Conservation (phyloP, 2,888 invertebrate species). For the Parnassius apollo region DNA sequence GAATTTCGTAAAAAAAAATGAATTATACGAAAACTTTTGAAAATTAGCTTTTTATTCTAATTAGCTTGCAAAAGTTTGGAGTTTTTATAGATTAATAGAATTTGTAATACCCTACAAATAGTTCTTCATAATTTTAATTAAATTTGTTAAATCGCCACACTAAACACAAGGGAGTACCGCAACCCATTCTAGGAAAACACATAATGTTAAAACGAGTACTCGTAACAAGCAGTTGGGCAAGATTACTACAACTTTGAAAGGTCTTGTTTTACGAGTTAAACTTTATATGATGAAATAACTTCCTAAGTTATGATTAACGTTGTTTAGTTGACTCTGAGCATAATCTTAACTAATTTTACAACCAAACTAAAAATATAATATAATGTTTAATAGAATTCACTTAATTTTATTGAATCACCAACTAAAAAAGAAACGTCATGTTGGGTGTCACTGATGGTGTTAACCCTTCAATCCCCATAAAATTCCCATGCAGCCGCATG, state of each 20-base stretch:
- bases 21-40: too few species aligned
- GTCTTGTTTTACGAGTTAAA: slow-evolving; percentile 28
- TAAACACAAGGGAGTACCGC: not conserved
- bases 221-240: slow-evolving; percentile 22
- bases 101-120: too few species aligned
- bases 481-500: too few species aligned
- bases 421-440: too few species aligned
- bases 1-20: too few species aligned
- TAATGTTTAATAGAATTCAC: too few species aligned
- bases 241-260: slow-evolving; percentile 24
- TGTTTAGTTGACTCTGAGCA: slow-evolving; percentile 21
- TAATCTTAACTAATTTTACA: slow-evolving; percentile 15
- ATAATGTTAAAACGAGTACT: slow-evolving; percentile 18
- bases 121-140: not conserved
- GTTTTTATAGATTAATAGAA: too few species aligned
- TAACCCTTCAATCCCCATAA: too few species aligned
- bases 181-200: slow-evolving; percentile 1
- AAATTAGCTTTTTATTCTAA: too few species aligned
- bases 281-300: slow-evolving; percentile 27
- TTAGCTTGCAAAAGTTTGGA: too few species aligned
- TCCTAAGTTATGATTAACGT: slow-evolving; percentile 26
- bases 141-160: not conserved
- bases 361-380: not conserved
- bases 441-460: too few species aligned
- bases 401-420: too few species aligned